These are phyloP conservation scores for Rhinoptilus africanus DNA, from an alignment of 2,113 vertebrate genomes.

Conservation along the genomic window DNA sequence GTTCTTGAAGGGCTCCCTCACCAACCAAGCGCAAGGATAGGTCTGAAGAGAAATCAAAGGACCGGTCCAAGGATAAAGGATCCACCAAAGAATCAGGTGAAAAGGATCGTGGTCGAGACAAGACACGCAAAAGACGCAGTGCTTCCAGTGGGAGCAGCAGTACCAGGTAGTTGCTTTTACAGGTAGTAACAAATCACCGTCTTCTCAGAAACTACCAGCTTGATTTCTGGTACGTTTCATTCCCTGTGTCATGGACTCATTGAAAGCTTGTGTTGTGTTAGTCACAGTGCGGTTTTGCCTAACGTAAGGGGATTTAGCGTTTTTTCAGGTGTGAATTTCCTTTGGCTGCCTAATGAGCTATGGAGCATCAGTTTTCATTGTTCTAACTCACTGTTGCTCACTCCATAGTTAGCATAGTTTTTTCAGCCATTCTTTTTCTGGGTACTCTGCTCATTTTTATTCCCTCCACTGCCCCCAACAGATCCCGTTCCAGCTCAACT, in stretches of 20 bases:
- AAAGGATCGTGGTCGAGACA: slow-evolving; percentile 92
- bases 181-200: background rate
- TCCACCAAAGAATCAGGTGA: slow-evolving; percentile 84
- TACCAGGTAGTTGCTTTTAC: slow-evolving; percentile 70
- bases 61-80: slow-evolving; percentile 91
- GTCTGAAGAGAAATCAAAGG: slow-evolving; percentile 91
- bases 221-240: background rate
- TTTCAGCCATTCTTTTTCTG: background rate
- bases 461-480: background rate
- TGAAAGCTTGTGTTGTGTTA: background rate
- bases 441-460: background rate
- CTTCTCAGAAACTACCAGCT: background rate
- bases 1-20: slow-evolving; percentile 89
- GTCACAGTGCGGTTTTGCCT: background rate
- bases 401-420: background rate
- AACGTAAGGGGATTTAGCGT: background rate
- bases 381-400: background rate
- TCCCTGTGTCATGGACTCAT: background rate
- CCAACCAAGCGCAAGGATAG: slow-evolving; percentile 93
- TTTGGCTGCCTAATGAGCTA: background rate
- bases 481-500: slow-evolving; percentile 87
- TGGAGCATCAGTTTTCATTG: background rate
- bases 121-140: slow-evolving; percentile 89
- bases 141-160: slow-evolving; percentile 94
- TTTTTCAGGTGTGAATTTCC: background rate